Evolutionary conservation across 2,113 vertebrate species (phyloP), one percentile per base, ranked within the genome.

Genomic region (Psilopsiagon aymara): DNA sequence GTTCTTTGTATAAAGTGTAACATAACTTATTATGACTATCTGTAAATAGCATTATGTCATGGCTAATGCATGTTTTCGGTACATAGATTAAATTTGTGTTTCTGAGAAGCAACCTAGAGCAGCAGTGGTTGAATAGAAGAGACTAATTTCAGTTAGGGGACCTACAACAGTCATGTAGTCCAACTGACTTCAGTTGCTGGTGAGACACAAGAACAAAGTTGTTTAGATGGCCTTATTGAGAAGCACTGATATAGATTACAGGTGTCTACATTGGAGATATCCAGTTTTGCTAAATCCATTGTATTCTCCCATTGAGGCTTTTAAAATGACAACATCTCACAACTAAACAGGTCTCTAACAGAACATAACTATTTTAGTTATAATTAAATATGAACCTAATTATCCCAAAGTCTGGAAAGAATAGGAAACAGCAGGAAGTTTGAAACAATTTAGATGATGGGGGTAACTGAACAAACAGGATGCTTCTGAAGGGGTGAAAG

Each of bases 341-440:
- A 71, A 33, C 68, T 71, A 27, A 83, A n/a, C 13, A 51, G 43
- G 12, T 78, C 20, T 75, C 20, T 75, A 27, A 76, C 52, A 14
- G 59, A 97, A 94, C 91, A 4, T 64, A 79, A 19, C 25, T 68
- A n/a, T 87, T 90, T 93, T 71, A 83, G 28, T 88, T 80, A 78
- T 71, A 84, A 95, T 87, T 84, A 94, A 89, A 88, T 78, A 53
- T 13, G 2, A 64, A 53, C 31, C 39, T 88, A 90, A 79, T 79
- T 88, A 82, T 16, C 7, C 63, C 57, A 59, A 94, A 95, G 86
- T 82, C 82, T 94, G 68, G n/a, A 93, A 82, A 76, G 13, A 94
- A 39, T 24, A 81, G 70, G 57, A 75, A 94, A 33, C 82, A n/a
- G 33, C 55, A 59, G 57, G 33, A n/a, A 84, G 66, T 16, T 0